These are phyloP conservation scores for Toxotes chatareus DNA, from an alignment of 2,113 vertebrate genomes.

Conservation along the genomic window DNA sequence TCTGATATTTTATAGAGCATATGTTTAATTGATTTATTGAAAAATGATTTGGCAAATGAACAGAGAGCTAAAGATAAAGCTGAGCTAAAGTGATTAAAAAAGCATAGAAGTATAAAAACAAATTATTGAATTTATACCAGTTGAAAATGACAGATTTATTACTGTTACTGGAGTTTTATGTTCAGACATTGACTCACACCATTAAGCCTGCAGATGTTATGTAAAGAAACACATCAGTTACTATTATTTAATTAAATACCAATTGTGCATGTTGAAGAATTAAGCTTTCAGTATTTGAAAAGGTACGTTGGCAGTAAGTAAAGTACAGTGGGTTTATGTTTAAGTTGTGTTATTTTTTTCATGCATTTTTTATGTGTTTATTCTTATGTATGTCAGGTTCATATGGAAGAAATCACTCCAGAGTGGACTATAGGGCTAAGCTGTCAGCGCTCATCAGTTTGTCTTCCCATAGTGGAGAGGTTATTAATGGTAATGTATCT, in stretches of 20 bases:
- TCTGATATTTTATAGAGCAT: not conserved
- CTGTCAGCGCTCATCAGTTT: constrained; percentile 9
- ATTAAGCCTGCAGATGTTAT: not conserved
- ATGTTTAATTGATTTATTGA: not conserved
- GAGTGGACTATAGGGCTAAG: not conserved
- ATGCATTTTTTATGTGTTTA: not conserved
- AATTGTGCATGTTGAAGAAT: not conserved
- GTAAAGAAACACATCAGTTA: not conserved
- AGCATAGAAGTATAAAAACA: too few relatives aligned
- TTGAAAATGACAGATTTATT: too few relatives aligned
- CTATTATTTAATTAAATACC: too few relatives aligned
- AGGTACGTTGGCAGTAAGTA: not conserved
- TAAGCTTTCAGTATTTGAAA: not conserved
- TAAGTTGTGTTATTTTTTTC: not conserved
- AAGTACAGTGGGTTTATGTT: not conserved
- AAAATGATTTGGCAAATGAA: too few relatives aligned
- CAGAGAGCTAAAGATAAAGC: too few relatives aligned
- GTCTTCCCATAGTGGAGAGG: constrained; percentile 20
- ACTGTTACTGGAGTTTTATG: not conserved
- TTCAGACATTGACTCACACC: not conserved
- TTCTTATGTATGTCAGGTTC: not conserved
- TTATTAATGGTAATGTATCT: constrained; percentile 33
- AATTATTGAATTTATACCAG: not conserved
- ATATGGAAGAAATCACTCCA: not conserved
- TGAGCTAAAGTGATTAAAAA: too few relatives aligned